These are phyloP conservation scores for Crypturellus tataupa DNA, from an alignment of 2,797 vertebrate species.

Conservation along the genomic window DNA sequence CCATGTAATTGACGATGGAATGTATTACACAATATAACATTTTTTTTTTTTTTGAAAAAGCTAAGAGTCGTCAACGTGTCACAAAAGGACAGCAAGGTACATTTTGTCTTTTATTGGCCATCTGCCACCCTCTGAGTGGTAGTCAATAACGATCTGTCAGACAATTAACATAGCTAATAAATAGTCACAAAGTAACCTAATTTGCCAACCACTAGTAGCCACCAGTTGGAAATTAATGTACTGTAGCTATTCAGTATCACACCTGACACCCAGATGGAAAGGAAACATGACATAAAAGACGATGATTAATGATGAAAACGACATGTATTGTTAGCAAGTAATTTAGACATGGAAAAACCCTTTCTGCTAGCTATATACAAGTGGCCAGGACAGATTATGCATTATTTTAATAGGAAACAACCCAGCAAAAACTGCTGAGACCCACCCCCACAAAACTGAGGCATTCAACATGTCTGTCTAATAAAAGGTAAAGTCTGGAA, in stretches of 20 bases:
- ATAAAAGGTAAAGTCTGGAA: neutral
- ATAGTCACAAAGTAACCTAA: conserved; percentile 62
- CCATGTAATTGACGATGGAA: neutral
- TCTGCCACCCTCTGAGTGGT: conserved; percentile 69
- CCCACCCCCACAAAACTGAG: accelerated
- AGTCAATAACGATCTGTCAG: conserved; percentile 78
- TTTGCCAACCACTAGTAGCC: conserved; percentile 39
- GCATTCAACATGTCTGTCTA: neutral
- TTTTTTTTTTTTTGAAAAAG: neutral
- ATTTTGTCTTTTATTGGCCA: conserved; percentile 74
- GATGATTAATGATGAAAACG: conserved; percentile 47
- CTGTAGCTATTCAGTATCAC: conserved; percentile 51
- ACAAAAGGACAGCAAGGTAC: conserved; percentile 44
- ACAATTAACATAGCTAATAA: conserved; percentile 81
- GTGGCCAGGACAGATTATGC: accelerated
- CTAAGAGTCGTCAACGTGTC: conserved; percentile 33
- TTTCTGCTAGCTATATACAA: neutral
- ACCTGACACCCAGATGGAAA: conserved; percentile 59
- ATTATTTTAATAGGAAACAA: neutral
- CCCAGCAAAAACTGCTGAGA: neutral
- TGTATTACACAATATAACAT: neutral
- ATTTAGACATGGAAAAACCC: neutral
- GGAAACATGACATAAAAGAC: neutral
- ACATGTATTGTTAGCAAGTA: neutral
- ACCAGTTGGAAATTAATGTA: conserved; percentile 61